These are phyloP conservation scores for Pseudococcus longispinus DNA, from an alignment of 2,888 invertebrate genomes.

Conservation along the genomic window DNA sequence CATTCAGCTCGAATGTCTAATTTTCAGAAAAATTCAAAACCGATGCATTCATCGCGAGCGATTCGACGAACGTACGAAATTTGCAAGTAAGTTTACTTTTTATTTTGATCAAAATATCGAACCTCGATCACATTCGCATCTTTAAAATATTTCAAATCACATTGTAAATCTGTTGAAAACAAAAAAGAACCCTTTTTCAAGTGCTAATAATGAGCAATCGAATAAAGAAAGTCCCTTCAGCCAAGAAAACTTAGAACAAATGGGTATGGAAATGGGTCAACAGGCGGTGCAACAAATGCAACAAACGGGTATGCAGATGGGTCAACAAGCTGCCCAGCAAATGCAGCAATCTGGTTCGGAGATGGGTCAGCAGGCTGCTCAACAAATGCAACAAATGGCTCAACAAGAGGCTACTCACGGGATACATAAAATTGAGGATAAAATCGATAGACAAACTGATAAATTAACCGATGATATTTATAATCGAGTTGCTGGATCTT, in stretches of 20 bases:
- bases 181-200: conserved; percentile 2
- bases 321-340: not conserved
- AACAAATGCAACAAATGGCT: conserved; percentile 36
- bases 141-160: not conserved
- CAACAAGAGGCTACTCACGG: conserved; percentile 22
- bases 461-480: conserved; percentile 47
- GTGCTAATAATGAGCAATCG: not conserved
- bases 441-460: conserved; percentile 50
- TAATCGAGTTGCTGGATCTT: not conserved
- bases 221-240: conserved; percentile 34
- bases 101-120: no score
- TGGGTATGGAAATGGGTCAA: conserved; percentile 48
- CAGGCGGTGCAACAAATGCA: conserved; percentile 35
- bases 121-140: no score
- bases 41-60: not conserved
- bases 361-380: conserved; percentile 33
- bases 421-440: conserved; percentile 54
- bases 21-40: not conserved
- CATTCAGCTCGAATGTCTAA: not conserved
- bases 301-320: conserved; percentile 40
- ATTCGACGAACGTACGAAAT: not conserved
- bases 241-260: conserved; percentile 44
- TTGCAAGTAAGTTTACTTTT: not conserved
- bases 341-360: not conserved
- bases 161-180: not conserved